A percentile compares a stretch with the other conserved stretches of the same genome.
phyloP scores from a whole-genome alignment of 2,888 invertebrate species.

The Melieria crassipennis region DNA sequence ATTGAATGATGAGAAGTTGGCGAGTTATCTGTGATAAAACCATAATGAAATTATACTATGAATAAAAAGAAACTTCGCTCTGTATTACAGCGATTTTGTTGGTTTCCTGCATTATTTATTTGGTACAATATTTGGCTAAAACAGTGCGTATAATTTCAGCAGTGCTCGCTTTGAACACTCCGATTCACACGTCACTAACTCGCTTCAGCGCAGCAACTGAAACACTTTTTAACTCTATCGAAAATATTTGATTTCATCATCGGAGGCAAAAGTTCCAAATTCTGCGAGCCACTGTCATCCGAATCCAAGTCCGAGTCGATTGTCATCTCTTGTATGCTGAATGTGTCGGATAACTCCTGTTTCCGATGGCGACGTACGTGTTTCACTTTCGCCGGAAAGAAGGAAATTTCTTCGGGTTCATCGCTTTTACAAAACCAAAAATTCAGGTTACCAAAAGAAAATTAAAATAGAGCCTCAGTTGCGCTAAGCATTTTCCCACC shows the following conservation, averaged over 20 bases:
- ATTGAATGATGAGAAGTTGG: too few species aligned
- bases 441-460: neutral
- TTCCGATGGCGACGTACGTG: slow-evolving; percentile 54
- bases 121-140: too few species aligned
- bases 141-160: too few species aligned
- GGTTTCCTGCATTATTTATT: too few species aligned
- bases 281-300: slow-evolving; percentile 63
- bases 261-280: slow-evolving; percentile 63
- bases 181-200: slow-evolving; percentile 1
- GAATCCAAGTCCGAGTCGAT: slow-evolving; percentile 64
- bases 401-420: slow-evolving; percentile 64
- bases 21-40: too few species aligned
- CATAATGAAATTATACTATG: too few species aligned
- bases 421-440: slow-evolving; percentile 48
- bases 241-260: slow-evolving; percentile 56
- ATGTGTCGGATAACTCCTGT: slow-evolving; percentile 64
- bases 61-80: too few species aligned
- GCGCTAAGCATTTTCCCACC: neutral
- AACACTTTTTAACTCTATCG: slow-evolving; percentile 54
- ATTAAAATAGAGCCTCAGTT: too few species aligned
- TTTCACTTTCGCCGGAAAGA: slow-evolving; percentile 61
- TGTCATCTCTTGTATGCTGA: slow-evolving; percentile 66
- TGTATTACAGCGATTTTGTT: too few species aligned
- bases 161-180: too few species aligned
- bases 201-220: slow-evolving; percentile 47